phyloP scores from a whole-genome alignment of 1,140 invertebrate species.

The Dreissena polymorpha region DNA sequence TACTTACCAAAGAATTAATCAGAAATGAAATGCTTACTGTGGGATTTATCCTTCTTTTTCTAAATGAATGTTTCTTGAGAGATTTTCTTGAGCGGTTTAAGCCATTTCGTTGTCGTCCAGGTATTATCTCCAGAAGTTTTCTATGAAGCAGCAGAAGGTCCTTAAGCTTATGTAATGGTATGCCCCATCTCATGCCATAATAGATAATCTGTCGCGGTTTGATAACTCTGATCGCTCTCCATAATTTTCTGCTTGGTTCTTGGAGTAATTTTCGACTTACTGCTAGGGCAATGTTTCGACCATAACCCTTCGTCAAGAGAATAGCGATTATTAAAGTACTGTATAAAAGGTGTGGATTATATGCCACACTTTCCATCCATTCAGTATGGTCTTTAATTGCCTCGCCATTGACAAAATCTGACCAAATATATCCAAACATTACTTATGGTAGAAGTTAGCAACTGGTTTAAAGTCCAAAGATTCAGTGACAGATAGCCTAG shows the following conservation, averaged over 20 bases:
- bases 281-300: constrained; percentile 33
- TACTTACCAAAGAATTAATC: too few relatives aligned
- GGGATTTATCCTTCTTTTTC: constrained; percentile 40
- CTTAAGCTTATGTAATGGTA: constrained; percentile 41
- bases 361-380: constrained; percentile 33
- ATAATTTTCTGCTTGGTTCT: constrained; percentile 38
- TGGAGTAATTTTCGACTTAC: constrained; percentile 31
- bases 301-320: constrained; percentile 43
- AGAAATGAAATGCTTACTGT: constrained; percentile 40
- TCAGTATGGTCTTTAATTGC: not conserved
- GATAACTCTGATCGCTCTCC: constrained; percentile 32
- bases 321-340: constrained; percentile 44
- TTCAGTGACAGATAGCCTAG: too few relatives aligned
- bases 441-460: not conserved
- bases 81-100: constrained; percentile 1
- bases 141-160: constrained; percentile 38
- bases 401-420: not conserved
- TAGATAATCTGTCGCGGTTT: constrained; percentile 49
- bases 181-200: constrained; percentile 45
- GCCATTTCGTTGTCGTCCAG: not conserved
- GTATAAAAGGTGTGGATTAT: constrained; percentile 47
- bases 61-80: constrained; percentile 24
- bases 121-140: constrained; percentile 33
- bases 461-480: not conserved
- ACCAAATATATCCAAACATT: not conserved